phyloP scores from a whole-genome alignment of 2,888 invertebrate species.

The Pecten maximus region DNA sequence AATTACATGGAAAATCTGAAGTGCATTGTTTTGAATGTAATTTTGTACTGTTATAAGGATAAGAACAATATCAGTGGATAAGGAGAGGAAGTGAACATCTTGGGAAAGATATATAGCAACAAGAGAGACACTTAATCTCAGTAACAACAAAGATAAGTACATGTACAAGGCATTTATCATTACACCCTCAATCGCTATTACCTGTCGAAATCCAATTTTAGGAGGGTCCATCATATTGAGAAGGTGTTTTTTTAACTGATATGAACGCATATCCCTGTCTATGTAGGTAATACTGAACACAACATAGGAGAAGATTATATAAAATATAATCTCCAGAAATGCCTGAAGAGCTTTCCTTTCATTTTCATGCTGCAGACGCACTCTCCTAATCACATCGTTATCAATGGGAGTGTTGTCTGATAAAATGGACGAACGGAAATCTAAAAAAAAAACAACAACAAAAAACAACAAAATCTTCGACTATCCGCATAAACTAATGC shows the following conservation, averaged over 20 bases:
- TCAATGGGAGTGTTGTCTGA: neutral
- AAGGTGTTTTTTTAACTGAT: conserved; percentile 37
- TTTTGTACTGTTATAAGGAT: too few relatives aligned
- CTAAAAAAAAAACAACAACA: neutral
- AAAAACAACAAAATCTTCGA: too few relatives aligned
- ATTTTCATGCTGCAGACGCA: neutral
- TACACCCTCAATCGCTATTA: too few relatives aligned
- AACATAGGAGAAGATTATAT: conserved; percentile 48
- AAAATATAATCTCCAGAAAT: conserved; percentile 44
- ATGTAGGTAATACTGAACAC: conserved; percentile 51
- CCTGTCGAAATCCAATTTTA: conserved; percentile 48
- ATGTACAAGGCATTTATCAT: too few relatives aligned
- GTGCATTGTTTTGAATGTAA: too few relatives aligned
- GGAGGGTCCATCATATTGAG: neutral
- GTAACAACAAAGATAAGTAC: too few relatives aligned
- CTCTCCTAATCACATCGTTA: neutral
- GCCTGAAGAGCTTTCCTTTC: conserved; percentile 48
- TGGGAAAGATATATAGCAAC: too few relatives aligned
- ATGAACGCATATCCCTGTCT: conserved; percentile 49
- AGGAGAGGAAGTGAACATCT: too few relatives aligned
- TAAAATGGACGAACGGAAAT: neutral
- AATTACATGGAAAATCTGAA: too few relatives aligned
- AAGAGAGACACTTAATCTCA: too few relatives aligned
- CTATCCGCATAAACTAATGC: too few relatives aligned
- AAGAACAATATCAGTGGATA: too few relatives aligned